Evolutionary conservation across 1,140 invertebrate genomes (phyloP), one percentile per base, ranked within the genome.

Genomic region (Drosophila nannoptera): DNA sequence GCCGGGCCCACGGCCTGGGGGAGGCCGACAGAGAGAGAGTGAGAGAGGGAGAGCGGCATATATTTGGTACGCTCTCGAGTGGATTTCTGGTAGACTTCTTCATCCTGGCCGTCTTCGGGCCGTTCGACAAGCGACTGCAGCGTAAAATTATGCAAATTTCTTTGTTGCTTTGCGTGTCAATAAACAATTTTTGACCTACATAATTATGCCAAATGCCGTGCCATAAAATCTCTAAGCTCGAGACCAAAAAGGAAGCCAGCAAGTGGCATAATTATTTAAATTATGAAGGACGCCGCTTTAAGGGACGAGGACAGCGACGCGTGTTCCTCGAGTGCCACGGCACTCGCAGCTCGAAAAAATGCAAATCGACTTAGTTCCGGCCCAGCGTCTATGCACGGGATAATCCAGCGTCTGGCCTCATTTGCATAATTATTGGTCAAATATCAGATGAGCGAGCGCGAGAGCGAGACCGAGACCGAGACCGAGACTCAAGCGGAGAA

Each of bases 131-230:
- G 63, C 60, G 50, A 67, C 75, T 84, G 69, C 78, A 81, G 81
- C 81, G 81, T 81, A 84, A 87, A 86, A 86, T 86, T 86, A 86
- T 86, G 82, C 82, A 86, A 86, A 87, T 86, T 86, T 84, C 77
- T 81, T 72, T 81, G 81, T 86, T 84, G 76, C 68, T 74, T 86
- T 84, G 82, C 82, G 78, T 87, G 82, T 87, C 82, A 87, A 87
- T 87, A 87, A 87, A 87, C 82, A 87, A 87, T 87, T 87, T 87
- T 87, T 87, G 82, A 87, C 82, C 82, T 87, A 87, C 82, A 87
- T 87, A 87, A 87, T 87, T 87, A 87, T 86, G 75, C 81, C 81
- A 87, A 87, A 82, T 84, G 80, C 76, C 73, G 81, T 80, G 73
- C 76, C 61, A 81, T 56, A 80, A 71, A 83, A 80, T 87, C 75